A percentile compares a stretch with the other conserved stretches of the same genome.
Evolutionary conservation across 2,113 vertebrate genomes (phyloP).

Genomic region (Pangasianodon hypophthalmus): DNA sequence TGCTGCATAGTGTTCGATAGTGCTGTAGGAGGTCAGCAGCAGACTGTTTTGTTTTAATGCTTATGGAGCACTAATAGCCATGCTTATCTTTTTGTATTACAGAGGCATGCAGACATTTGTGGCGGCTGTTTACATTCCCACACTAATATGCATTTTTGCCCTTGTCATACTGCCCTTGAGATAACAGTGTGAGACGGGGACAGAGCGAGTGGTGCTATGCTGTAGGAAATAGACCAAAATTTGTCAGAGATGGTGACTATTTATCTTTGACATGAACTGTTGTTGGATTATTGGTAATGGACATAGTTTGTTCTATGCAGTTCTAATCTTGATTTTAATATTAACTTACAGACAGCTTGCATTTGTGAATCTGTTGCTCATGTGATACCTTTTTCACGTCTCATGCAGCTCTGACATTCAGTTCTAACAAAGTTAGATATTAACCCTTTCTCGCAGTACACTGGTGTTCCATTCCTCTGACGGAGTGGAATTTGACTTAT

Average conservation of each 20-base stretch:
- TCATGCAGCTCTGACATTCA: not conserved
- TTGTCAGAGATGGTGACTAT: constrained; percentile 33
- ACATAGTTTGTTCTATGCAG: not conserved
- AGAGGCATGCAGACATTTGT: constrained; percentile 15
- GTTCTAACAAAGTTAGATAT: not conserved
- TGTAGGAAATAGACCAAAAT: not conserved
- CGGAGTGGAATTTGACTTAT: no score
- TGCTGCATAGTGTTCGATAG: not conserved
- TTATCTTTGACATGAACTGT: constrained; percentile 23
- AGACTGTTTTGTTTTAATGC: not conserved
- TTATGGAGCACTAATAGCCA: constrained; percentile 5
- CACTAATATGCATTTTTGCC: constrained; percentile 34
- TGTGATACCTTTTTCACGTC: not conserved
- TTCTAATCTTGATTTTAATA: not conserved
- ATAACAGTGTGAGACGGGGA: constrained; percentile 16
- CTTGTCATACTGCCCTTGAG: constrained; percentile 30
- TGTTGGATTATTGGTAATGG: not conserved
- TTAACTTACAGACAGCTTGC: not conserved
- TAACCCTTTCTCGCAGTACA: no score
- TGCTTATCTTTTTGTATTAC: not conserved
- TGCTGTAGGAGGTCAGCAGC: not conserved
- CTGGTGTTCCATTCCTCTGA: no score
- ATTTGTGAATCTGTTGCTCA: not conserved
- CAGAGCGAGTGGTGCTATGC: not conserved
- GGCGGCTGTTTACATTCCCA: constrained; percentile 46